Evolutionary conservation across 2,888 invertebrate genomes (phyloP).

Genomic region (Brenthis daphne): DNA sequence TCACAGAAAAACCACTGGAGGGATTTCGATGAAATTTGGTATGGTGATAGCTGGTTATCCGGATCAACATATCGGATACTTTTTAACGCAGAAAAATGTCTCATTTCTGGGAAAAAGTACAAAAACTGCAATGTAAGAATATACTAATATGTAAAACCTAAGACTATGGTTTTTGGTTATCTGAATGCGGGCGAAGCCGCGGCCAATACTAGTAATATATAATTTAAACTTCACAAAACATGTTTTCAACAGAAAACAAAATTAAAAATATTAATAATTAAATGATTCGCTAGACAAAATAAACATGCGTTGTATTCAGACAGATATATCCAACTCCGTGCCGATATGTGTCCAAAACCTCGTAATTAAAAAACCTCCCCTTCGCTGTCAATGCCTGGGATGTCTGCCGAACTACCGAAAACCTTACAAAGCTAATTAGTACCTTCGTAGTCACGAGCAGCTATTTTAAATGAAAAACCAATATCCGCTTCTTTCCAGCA

Average conservation of each 20-base stretch:
- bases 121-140: too few species aligned
- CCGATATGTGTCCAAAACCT: constrained; percentile 32
- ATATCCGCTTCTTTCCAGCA: background rate
- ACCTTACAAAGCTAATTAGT: constrained; percentile 42
- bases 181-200: too few species aligned
- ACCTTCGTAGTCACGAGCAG: background rate
- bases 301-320: constrained; percentile 22
- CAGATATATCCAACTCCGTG: constrained; percentile 19
- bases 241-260: background rate
- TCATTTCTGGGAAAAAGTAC: too few species aligned
- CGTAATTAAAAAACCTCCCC: constrained; percentile 44
- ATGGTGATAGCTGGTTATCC: too few species aligned
- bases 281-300: constrained; percentile 4
- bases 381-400: constrained; percentile 40
- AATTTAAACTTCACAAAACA: too few species aligned
- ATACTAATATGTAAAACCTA: too few species aligned
- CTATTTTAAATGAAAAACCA: constrained; percentile 19
- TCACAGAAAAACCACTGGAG: too few species aligned
- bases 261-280: constrained; percentile 4
- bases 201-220: too few species aligned
- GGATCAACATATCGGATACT: too few species aligned
- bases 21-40: too few species aligned
- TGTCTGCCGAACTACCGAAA: constrained; percentile 42
- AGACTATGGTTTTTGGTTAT: too few species aligned
- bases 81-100: too few species aligned